Percentiles rank a stretch among this genome's conserved stretches.
Conservation (phyloP, 2,113 vertebrate species). For the Willisornis vidua region DNA sequence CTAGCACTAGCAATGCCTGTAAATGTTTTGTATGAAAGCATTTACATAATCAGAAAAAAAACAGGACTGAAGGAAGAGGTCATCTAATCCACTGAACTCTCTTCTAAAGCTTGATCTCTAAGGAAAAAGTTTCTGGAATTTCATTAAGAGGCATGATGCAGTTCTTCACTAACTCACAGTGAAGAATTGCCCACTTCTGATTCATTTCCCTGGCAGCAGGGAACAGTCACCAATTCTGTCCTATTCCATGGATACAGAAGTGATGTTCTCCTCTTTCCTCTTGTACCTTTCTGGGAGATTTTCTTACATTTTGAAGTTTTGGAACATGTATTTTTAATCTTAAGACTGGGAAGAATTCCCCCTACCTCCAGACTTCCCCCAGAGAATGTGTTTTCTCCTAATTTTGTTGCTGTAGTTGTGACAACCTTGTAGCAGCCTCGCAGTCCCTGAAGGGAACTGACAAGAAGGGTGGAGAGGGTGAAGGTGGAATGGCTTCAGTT, state of each 20-base stretch:
- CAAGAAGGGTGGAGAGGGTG: background rate
- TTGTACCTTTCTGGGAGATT: background rate
- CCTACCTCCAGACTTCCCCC: too few species aligned
- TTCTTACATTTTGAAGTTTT: background rate
- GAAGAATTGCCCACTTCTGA: background rate
- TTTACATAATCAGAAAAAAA: background rate
- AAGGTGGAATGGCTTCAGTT: background rate
- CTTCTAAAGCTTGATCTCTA: background rate
- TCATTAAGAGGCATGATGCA: background rate
- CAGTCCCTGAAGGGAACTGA: background rate
- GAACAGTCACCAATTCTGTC: background rate
- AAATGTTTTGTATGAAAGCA: background rate
- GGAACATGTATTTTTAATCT: background rate
- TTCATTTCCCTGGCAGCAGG: background rate
- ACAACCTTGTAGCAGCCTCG: background rate
- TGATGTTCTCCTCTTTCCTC: background rate
- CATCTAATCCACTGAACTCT: background rate
- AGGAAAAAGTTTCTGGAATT: background rate
- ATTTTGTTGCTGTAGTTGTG: background rate
- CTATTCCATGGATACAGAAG: background rate
- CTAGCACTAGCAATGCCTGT: background rate
- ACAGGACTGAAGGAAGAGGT: background rate
- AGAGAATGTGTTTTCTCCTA: background rate
- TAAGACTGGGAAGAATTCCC: accelerated
- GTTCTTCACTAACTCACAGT: background rate